Evolutionary conservation across 2,888 invertebrate species (phyloP).

Genomic region (Panopea generosa): DNA sequence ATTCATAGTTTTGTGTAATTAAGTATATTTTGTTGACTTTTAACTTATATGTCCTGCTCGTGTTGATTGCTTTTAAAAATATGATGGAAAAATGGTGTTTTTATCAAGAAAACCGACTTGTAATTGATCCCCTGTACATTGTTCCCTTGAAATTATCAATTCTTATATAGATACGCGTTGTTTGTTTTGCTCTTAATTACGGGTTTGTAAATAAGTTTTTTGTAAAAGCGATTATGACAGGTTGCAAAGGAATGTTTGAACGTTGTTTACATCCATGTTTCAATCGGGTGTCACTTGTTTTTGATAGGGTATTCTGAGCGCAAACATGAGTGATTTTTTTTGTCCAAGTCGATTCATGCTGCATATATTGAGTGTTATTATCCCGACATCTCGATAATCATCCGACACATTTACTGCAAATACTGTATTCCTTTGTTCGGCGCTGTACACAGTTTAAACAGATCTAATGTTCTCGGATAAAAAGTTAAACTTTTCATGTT

Average conservation of each 20-base stretch:
- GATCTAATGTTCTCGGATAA: too few relatives aligned
- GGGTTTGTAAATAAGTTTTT: constrained; percentile 11
- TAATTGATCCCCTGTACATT: constrained; percentile 45
- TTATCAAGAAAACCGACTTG: constrained; percentile 31
- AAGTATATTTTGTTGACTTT: too few relatives aligned
- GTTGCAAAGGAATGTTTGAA: constrained; percentile 6
- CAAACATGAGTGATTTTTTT: constrained; percentile 51
- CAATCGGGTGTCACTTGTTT: constrained; percentile 25
- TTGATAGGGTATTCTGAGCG: constrained; percentile 34
- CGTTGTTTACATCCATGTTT: constrained; percentile 39
- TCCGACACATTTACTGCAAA: constrained; percentile 64
- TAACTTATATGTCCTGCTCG: too few relatives aligned
- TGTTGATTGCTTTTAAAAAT: too few relatives aligned
- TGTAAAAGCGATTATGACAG: constrained; percentile 27
- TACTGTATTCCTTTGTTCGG: constrained; percentile 61
- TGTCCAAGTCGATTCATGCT: constrained; percentile 30
- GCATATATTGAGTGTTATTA: constrained; percentile 66
- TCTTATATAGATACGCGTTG: constrained; percentile 38
- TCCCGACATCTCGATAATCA: constrained; percentile 50
- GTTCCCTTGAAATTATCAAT: constrained; percentile 57
- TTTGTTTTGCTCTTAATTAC: constrained; percentile 28
- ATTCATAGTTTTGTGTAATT: too few relatives aligned
- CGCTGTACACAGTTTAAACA: constrained; percentile 1
- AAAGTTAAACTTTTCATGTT: too few relatives aligned
- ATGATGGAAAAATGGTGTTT: not conserved